phyloP scores from a whole-genome alignment of 2,888 invertebrate species.

The Morinoia aosen region DNA sequence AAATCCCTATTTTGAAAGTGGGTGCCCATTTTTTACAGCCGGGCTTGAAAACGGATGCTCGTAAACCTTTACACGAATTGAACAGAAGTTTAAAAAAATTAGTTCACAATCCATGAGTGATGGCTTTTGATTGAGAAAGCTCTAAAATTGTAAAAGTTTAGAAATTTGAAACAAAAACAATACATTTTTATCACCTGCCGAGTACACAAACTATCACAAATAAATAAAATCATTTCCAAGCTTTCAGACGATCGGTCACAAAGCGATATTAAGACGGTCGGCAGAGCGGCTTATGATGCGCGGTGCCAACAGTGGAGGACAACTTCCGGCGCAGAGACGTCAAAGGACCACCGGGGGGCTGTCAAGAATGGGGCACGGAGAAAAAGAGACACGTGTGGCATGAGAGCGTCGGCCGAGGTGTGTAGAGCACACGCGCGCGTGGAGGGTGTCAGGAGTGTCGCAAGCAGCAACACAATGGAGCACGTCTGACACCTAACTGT shows the following conservation, averaged over 20 bases:
- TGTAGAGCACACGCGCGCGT: neutral
- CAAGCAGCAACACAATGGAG: neutral
- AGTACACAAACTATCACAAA: too few species aligned
- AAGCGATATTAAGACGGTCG: neutral
- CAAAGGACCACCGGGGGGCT: neutral
- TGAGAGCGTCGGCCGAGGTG: neutral
- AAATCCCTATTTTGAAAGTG: too few species aligned
- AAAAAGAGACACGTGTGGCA: neutral
- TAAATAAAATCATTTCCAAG: neutral
- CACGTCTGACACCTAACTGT: slow-evolving; percentile 22
- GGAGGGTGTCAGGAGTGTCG: slow-evolving; percentile 10
- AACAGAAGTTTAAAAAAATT: neutral
- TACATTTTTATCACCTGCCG: neutral
- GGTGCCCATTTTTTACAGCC: too few species aligned
- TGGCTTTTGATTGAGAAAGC: neutral
- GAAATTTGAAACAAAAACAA: neutral
- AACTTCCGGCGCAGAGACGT: neutral
- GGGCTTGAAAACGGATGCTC: neutral
- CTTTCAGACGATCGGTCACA: neutral
- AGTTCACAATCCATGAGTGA: neutral
- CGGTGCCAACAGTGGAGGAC: neutral
- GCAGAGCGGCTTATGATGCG: neutral
- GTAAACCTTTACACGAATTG: neutral
- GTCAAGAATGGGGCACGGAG: neutral
- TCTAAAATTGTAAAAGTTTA: neutral